These are phyloP conservation scores for Babyrousa celebensis DNA, from an alignment of 2,797 vertebrate genomes.

Conservation along the genomic window DNA sequence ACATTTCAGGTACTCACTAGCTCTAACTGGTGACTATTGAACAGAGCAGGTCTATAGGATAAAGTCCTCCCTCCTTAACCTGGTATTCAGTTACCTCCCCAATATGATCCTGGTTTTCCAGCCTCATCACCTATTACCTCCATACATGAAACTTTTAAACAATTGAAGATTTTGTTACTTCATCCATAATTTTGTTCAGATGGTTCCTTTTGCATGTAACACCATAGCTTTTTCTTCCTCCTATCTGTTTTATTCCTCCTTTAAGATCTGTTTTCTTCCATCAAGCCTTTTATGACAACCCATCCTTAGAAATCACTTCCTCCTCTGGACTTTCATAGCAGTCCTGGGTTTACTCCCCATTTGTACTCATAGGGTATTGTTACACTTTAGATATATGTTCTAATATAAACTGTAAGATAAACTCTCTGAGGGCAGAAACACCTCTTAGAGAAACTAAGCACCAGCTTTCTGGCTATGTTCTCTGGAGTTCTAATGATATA, in stretches of 20 bases:
- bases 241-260: not conserved
- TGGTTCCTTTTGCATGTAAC: not conserved
- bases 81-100: not conserved
- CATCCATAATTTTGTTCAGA: not conserved
- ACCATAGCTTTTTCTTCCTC: not conserved
- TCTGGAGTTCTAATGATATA: not conserved
- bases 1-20: not conserved
- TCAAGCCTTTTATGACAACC: not conserved
- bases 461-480: not conserved
- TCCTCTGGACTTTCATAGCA: not conserved
- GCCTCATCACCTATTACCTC: not conserved
- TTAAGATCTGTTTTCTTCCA: not conserved
- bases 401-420: not conserved
- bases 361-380: not conserved
- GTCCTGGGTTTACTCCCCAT: not conserved
- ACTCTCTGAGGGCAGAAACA: not conserved
- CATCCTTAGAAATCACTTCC: conserved; percentile 31
- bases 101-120: not conserved
- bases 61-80: not conserved
- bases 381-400: not conserved
- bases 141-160: not conserved
- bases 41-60: not conserved
- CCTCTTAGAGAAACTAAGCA: not conserved
- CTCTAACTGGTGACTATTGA: not conserved
- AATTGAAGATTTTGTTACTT: not conserved